A percentile compares a stretch with the other conserved stretches of the same genome.
Conservation (phyloP, 1,140 invertebrate species). For the Whitmania pigra region DNA sequence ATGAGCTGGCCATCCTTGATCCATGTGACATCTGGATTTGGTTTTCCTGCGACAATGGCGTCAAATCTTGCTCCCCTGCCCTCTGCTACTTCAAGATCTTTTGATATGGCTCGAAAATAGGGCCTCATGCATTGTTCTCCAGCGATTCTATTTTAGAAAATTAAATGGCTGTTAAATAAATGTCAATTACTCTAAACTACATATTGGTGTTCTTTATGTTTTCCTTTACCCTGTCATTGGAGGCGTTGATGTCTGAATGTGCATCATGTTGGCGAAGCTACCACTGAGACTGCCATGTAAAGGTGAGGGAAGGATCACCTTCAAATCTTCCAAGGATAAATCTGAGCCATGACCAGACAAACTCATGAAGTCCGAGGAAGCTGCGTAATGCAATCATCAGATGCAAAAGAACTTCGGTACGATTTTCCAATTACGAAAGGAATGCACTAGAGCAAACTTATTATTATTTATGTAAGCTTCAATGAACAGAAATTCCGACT, state of each 20-base stretch:
- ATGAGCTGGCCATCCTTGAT: slow-evolving; percentile 66
- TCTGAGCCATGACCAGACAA: too few relatives aligned
- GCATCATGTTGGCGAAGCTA: background rate
- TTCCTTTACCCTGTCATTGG: background rate
- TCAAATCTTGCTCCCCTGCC: background rate
- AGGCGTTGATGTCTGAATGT: background rate
- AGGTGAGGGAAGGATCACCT: background rate
- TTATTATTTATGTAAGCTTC: background rate
- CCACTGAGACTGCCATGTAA: background rate
- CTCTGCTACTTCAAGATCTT: slow-evolving; percentile 14
- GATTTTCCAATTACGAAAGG: too few relatives aligned
- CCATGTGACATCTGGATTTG: slow-evolving; percentile 71
- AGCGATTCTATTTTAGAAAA: slow-evolving; percentile 28
- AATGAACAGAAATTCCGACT: background rate
- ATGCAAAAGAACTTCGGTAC: too few relatives aligned
- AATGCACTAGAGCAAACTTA: too few relatives aligned
- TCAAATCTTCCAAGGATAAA: background rate
- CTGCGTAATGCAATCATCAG: too few relatives aligned
- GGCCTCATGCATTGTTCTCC: slow-evolving; percentile 51
- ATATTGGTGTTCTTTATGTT: background rate
- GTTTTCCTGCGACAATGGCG: slow-evolving; percentile 63
- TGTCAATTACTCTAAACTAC: background rate
- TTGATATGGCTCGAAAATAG: slow-evolving; percentile 63
- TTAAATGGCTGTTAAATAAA: background rate
- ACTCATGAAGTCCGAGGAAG: too few relatives aligned